A percentile compares a stretch with the other conserved stretches of the same genome.
These are phyloP conservation scores for Donacobius atricapilla DNA, from an alignment of 2,113 vertebrate genomes.

Conservation along the genomic window DNA sequence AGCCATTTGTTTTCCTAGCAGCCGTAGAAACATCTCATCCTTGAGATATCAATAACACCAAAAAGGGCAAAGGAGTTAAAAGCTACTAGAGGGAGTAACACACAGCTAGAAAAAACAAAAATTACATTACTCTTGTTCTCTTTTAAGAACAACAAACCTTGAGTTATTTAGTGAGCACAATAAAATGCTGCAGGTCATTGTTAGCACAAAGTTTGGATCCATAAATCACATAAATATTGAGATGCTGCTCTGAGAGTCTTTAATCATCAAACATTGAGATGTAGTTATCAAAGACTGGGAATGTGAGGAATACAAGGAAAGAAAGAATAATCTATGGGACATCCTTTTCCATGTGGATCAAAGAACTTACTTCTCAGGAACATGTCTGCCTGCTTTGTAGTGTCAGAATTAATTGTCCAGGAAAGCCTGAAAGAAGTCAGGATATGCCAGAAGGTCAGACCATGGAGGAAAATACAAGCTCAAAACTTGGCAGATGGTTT, in stretches of 20 bases:
- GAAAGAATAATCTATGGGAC: neutral
- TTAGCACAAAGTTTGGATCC: neutral
- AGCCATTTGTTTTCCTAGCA: neutral
- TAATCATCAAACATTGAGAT: neutral
- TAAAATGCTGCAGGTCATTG: neutral
- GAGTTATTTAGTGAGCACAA: neutral
- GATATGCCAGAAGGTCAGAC: neutral
- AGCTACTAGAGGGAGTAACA: neutral
- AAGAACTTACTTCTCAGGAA: neutral
- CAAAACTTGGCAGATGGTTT: neutral
- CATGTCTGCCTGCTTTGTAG: neutral
- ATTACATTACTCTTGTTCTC: neutral
- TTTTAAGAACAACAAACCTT: slow-evolving; percentile 7
- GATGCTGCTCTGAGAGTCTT: neutral
- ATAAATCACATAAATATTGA: neutral
- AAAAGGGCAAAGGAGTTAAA: neutral
- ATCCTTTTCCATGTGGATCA: neutral
- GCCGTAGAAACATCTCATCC: neutral
- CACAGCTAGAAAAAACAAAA: neutral
- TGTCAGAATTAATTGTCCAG: neutral
- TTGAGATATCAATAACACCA: neutral
- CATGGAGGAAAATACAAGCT: neutral
- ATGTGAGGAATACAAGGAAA: neutral
- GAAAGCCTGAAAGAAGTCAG: neutral
- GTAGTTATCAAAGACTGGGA: neutral